A percentile compares a stretch with the other conserved stretches of the same genome.
These are phyloP conservation scores for Parasteatoda lunata DNA, from an alignment of 2,888 invertebrate genomes.

Conservation along the genomic window DNA sequence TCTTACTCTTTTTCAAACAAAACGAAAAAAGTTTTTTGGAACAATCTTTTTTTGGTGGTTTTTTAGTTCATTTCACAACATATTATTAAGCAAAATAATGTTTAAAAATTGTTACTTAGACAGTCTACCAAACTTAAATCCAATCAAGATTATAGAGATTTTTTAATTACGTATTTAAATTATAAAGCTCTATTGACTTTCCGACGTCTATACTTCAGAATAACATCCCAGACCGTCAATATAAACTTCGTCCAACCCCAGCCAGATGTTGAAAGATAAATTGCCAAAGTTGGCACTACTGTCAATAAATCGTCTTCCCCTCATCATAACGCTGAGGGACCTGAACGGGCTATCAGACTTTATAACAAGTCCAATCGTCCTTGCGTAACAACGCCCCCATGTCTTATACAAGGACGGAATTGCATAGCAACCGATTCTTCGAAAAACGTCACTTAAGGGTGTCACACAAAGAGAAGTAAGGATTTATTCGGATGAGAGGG, in stretches of 20 bases:
- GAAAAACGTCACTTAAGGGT: background rate
- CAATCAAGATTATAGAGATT: too few species aligned
- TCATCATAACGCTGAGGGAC: slow-evolving; percentile 31
- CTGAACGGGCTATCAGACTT: slow-evolving; percentile 52
- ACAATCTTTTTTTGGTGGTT: too few species aligned
- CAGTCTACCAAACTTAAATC: too few species aligned
- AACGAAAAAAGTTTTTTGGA: too few species aligned
- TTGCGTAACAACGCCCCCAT: slow-evolving; percentile 48
- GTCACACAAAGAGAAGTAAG: slow-evolving; percentile 31
- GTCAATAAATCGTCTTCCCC: slow-evolving; percentile 9
- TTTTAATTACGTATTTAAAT: too few species aligned
- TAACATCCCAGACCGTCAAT: too few species aligned
- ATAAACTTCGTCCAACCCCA: background rate
- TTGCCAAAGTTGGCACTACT: slow-evolving; percentile 28
- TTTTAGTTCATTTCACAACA: too few species aligned
- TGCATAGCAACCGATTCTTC: slow-evolving; percentile 46
- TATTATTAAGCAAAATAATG: too few species aligned
- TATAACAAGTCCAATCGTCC: slow-evolving; percentile 57
- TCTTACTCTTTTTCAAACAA: too few species aligned
- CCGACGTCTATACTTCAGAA: too few species aligned
- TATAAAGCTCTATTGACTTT: too few species aligned
- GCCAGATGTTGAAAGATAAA: background rate
- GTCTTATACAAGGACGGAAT: slow-evolving; percentile 40
- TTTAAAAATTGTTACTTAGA: too few species aligned
- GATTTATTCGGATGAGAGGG: slow-evolving; percentile 14